phyloP scores from a whole-genome alignment of 2,888 invertebrate genomes.

The Xestia ashworthii region DNA sequence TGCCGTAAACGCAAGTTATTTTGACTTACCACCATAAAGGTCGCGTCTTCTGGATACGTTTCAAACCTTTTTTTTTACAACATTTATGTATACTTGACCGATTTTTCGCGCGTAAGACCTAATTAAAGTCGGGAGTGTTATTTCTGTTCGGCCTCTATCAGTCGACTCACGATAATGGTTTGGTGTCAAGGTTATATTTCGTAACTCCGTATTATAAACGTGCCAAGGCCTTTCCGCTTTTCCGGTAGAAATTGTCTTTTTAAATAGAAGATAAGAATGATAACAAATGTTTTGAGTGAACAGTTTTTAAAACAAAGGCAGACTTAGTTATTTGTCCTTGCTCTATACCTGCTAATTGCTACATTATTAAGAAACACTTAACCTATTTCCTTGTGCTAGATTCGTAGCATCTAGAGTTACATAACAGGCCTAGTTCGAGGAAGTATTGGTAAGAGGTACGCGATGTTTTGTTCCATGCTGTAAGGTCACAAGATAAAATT shows the following conservation, averaged over 20 bases:
- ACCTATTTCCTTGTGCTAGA: conserved; percentile 86
- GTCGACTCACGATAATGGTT: conserved; percentile 86
- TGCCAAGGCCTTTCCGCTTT: conserved; percentile 85
- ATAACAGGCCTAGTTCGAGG: conserved; percentile 76
- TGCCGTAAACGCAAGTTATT: conserved; percentile 67
- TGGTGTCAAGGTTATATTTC: conserved; percentile 88
- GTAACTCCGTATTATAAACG: conserved; percentile 80
- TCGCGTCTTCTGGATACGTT: conserved; percentile 77
- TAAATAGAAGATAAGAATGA: conserved; percentile 67
- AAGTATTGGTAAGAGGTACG: conserved; percentile 66
- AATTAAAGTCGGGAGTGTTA: conserved; percentile 83
- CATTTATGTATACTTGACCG: conserved; percentile 85
- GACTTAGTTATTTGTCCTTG: conserved; percentile 80
- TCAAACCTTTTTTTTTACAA: conserved; percentile 77
- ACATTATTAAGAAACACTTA: conserved; percentile 88
- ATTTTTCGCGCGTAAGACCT: conserved; percentile 83
- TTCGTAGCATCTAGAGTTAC: conserved; percentile 75
- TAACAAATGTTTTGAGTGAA: conserved; percentile 64
- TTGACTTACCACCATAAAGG: conserved; percentile 73
- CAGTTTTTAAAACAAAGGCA: conserved; percentile 73
- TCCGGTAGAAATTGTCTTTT: conserved; percentile 75
- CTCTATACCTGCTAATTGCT: conserved; percentile 83
- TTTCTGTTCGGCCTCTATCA: conserved; percentile 86
- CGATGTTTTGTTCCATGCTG: conserved; percentile 36
- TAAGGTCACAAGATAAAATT: conserved; percentile 60